phyloP scores from a whole-genome alignment of 2,797 vertebrate genomes.

The Tympanoctomys barrerae region DNA sequence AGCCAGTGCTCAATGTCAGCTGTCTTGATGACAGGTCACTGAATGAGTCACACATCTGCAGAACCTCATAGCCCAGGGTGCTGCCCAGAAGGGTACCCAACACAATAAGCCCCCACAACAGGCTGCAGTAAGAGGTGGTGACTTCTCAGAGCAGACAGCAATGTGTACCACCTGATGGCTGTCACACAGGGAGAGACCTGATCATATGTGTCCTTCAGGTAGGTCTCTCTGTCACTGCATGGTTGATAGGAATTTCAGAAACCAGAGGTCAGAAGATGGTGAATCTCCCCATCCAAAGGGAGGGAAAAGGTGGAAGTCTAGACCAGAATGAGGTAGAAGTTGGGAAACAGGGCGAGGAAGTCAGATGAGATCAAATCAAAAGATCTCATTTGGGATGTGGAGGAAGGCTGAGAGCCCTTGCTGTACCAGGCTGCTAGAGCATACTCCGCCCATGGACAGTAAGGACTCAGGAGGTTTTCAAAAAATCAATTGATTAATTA shows the following conservation, averaged over 20 bases:
- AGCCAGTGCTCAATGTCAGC: not conserved
- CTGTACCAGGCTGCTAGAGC: not conserved
- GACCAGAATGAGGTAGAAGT: no score
- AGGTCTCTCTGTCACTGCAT: not conserved
- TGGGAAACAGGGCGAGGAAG: not conserved
- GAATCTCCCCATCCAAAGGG: no score
- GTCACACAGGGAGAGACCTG: not conserved
- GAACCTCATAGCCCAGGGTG: fast-evolving
- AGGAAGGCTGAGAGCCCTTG: no score
- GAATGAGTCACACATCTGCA: not conserved
- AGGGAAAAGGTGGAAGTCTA: not conserved
- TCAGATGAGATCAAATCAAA: no score
- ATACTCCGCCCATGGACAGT: fast-evolving
- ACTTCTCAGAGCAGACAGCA: not conserved
- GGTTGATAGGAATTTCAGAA: not conserved
- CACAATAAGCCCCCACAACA: fast-evolving
- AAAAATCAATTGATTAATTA: no score
- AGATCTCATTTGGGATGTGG: not conserved
- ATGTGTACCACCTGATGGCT: fast-evolving
- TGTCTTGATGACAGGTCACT: not conserved
- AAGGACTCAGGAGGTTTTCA: no score
- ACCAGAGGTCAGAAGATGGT: not conserved
- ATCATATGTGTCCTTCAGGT: not conserved
- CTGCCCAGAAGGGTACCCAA: not conserved
- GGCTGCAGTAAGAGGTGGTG: fast-evolving